These are phyloP conservation scores for Bombus confusus DNA, from an alignment of 1,140 invertebrate species.

Conservation along the genomic window DNA sequence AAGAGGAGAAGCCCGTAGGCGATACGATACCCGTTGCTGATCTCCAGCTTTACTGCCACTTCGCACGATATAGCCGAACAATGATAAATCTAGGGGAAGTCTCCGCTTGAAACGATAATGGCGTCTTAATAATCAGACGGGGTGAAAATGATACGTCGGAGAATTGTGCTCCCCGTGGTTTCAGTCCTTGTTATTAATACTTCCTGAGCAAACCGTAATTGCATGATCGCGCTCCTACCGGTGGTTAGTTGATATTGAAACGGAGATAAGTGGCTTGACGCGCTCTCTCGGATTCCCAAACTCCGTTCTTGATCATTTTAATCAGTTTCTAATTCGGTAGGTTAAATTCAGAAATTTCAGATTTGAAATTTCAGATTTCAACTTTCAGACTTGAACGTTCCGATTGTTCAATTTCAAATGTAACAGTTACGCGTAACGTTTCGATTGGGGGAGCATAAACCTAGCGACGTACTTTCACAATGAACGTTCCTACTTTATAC, in stretches of 20 bases:
- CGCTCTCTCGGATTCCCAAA: too few species aligned
- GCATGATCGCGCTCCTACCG: not conserved
- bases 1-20: not conserved
- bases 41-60: constrained; percentile 26
- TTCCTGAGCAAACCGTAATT: not conserved
- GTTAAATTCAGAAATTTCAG: too few species aligned
- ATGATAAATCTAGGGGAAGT: constrained; percentile 3
- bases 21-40: constrained; percentile 8
- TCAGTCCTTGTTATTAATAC: not conserved
- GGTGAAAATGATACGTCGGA: not conserved
- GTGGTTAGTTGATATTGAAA: not conserved
- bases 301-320: too few species aligned
- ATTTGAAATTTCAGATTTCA: too few species aligned
- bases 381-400: too few species aligned
- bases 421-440: too few species aligned
- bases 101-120: constrained; percentile 5
- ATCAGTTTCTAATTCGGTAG: too few species aligned
- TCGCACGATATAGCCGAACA: constrained; percentile 13
- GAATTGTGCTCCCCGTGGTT: not conserved
- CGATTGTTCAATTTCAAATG: too few species aligned
- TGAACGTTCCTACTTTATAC: too few species aligned
- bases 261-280: not conserved
- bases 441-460: too few species aligned
- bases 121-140: constrained; percentile 22
- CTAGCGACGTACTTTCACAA: too few species aligned